Evolutionary conservation across 2,888 invertebrate species (phyloP), one percentile per base, ranked within the genome.

Genomic region (Colletes collaris): DNA sequence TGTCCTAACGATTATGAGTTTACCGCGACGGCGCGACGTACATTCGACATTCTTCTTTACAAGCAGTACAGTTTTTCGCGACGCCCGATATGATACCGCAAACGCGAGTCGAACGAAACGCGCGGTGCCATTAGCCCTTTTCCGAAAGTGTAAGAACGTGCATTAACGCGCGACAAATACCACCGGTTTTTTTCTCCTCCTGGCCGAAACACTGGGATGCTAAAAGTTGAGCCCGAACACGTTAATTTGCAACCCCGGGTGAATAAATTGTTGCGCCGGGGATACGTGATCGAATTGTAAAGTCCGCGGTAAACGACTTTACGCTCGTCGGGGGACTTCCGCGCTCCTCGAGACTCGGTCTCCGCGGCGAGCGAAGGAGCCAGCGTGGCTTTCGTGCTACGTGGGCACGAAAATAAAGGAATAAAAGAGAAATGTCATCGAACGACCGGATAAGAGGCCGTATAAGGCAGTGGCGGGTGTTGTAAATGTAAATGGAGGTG

Each of bases 401-500:
- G 75, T 64, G 74, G 74, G 53, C 76, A 83, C 62, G 69, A 84
- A 84, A 86, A 85, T 79, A 73, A 74, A 79, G 62, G 79, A 73
- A 62, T 65, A 74, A 86, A 86, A 85, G 85, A 88, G 87, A 84
- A 90, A 89, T 83, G 87, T 88, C 86, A 88, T 88, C 86, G 82
- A 80, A 76, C 83, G 87, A 79, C 81, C 79, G 86, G 79, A 86
- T 87, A 88, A 89, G 77, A 83, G 79, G 75, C 84, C 87, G 80
- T 88, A 89, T 89, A 90, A 86, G 90, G 88, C 71, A 80, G 80
- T 79, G 84, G 89, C 85, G 85, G 86, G 84, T 75, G 88, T 87
- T 88, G 90, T 89, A 89, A 89, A 89, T 89, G 90, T 89, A 89
- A 89, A 90, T 88, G 87, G 88, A 86, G 81, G 81, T 76, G 85